Evolutionary conservation across 2,113 vertebrate species (phyloP).

Genomic region (Morone saxatilis): DNA sequence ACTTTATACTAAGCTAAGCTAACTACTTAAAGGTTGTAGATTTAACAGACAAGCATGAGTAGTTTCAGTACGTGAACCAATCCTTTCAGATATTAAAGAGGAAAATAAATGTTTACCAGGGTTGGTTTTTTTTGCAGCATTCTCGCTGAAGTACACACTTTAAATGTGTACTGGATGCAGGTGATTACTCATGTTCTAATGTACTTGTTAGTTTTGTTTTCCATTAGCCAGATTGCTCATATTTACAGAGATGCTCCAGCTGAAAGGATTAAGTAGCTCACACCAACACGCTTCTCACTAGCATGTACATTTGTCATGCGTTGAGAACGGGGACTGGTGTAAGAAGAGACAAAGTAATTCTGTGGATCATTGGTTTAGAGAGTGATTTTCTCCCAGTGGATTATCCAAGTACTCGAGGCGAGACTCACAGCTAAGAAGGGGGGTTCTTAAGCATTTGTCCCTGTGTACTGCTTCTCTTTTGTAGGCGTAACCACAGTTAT

Average conservation of each 20-base stretch:
- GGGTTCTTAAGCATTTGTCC: not conserved
- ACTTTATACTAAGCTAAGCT: not conserved
- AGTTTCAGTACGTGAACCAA: too few species aligned
- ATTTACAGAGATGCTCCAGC: not conserved
- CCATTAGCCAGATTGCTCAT: not conserved
- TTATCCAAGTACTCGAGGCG: not conserved
- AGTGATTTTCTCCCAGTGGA: not conserved
- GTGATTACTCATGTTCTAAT: not conserved
- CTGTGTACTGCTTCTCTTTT: not conserved
- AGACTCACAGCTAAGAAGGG: not conserved
- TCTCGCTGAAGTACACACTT: too few species aligned
- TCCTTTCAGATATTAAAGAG: too few species aligned
- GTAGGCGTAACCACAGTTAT: not conserved
- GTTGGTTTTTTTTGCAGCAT: too few species aligned
- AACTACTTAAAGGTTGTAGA: not conserved
- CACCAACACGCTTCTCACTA: not conserved
- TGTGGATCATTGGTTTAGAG: not conserved
- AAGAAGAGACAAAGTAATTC: not conserved
- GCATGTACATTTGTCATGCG: conserved; percentile 2
- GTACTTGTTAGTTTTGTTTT: not conserved
- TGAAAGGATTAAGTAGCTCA: not conserved
- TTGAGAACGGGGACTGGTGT: not conserved
- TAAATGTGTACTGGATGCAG: not conserved
- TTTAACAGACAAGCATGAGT: too few species aligned
- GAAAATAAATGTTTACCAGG: too few species aligned